These are phyloP conservation scores for Trichogramma dendrolimi DNA, from an alignment of 2,888 invertebrate species.

Conservation along the genomic window DNA sequence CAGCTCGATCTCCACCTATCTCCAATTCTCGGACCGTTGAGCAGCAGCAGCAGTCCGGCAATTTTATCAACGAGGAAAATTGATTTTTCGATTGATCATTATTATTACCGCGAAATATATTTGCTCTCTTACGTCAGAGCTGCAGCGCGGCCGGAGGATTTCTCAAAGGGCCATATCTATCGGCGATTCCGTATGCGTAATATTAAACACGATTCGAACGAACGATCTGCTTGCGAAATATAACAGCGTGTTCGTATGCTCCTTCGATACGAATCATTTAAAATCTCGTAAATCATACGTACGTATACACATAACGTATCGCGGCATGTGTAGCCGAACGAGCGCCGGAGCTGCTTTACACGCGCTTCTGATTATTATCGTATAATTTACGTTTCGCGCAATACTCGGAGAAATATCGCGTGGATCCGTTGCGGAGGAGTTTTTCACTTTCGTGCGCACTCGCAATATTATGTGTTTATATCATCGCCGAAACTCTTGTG, in stretches of 20 bases:
- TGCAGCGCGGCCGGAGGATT: background rate
- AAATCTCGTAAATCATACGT: too few relatives aligned
- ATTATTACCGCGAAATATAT: background rate
- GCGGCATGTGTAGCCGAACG: too few relatives aligned
- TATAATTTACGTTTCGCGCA: constrained; percentile 1
- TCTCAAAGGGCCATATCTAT: too few relatives aligned
- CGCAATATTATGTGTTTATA: background rate
- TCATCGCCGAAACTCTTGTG: background rate
- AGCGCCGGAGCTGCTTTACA: too few relatives aligned
- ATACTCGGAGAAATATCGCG: constrained; percentile 1
- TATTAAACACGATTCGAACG: too few relatives aligned
- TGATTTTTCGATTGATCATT: constrained; percentile 7
- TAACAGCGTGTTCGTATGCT: too few relatives aligned
- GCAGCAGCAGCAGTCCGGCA: constrained; percentile 8
- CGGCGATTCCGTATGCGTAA: too few relatives aligned
- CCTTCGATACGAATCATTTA: too few relatives aligned
- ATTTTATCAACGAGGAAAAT: constrained; percentile 5
- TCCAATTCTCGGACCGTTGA: constrained; percentile 9
- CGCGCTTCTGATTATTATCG: too few relatives aligned
- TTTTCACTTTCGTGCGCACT: too few relatives aligned
- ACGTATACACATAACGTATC: too few relatives aligned
- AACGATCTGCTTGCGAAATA: too few relatives aligned
- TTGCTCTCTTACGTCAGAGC: background rate
- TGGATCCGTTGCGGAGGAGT: background rate
- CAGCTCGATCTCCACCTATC: constrained; percentile 9